Evolutionary conservation across 2,888 invertebrate species (phyloP).

Genomic region (Scelioninae gen. 2): DNA sequence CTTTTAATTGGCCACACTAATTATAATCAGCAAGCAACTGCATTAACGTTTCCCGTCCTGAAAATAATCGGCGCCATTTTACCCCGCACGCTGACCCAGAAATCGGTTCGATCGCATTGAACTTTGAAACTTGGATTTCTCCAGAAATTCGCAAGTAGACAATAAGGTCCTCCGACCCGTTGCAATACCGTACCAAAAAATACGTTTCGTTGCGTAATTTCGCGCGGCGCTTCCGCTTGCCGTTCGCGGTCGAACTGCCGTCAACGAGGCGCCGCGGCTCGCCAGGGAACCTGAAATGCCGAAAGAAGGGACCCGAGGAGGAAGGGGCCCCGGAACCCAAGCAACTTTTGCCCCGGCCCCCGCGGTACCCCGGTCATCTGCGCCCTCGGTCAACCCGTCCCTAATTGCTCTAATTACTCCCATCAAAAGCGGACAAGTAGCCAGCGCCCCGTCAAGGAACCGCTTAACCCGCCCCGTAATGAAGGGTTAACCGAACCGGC

Average conservation of each 20-base stretch:
- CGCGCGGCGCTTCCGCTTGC: slow-evolving; percentile 12
- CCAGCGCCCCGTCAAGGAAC: slow-evolving; percentile 38
- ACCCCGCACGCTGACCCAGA: no score
- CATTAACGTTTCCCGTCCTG: not conserved
- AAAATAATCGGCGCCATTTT: no score
- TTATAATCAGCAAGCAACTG: slow-evolving; percentile 23
- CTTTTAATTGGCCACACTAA: slow-evolving; percentile 6
- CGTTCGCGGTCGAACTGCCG: slow-evolving; percentile 16
- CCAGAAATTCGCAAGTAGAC: no score
- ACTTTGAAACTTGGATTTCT: no score
- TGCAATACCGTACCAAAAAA: no score
- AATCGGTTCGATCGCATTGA: no score
- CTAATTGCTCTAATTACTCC: slow-evolving; percentile 54
- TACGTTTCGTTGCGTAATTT: not conserved
- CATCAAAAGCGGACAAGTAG: slow-evolving; percentile 53
- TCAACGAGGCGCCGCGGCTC: slow-evolving; percentile 20
- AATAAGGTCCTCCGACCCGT: no score
- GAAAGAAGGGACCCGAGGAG: not conserved
- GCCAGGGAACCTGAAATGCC: slow-evolving; percentile 18
- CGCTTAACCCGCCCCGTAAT: slow-evolving; percentile 51
- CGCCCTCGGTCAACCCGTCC: slow-evolving; percentile 48
- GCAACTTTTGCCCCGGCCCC: slow-evolving; percentile 2
- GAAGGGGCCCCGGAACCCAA: slow-evolving; percentile 18
- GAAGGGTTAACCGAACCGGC: slow-evolving; percentile 54
- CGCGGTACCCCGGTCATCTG: not conserved